Evolutionary conservation across 2,888 invertebrate genomes (phyloP), one percentile per base, ranked within the genome.

Genomic region (Drosophila longiperda): DNA sequence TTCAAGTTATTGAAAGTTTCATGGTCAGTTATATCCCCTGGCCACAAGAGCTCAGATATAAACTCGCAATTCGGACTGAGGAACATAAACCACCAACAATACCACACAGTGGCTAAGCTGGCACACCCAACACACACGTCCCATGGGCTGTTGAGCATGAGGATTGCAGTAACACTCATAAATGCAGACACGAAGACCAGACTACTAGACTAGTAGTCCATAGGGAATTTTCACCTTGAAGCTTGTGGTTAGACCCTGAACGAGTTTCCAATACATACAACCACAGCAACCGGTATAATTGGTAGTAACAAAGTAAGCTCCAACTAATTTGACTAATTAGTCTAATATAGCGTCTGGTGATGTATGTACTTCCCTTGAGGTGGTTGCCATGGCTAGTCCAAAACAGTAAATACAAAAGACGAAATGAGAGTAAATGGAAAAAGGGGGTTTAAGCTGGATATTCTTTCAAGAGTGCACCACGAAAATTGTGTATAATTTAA

Each of bases 231-330:
- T 52, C 66, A 80, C 76, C 81, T 80, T 59, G 40, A 45, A 63
- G 63, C 42, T n/a, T 34, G 50, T 50, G 42, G 36, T 71, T 42
- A 52, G 36, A 38, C 49, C 23, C 29, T 34, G n/a, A 36, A 55
- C 45, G n/a, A 36, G 55, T 38, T 34, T 26, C 23, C 53, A 59
- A 71, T 71, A 66, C 62, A 26, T 29, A 55, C 57, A 78, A 75
- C 83, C 74, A 73, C 70, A 85, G 73, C 73, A 85, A 74, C 83
- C 59, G 42, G 57, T 55, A 55, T 78, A 82, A 82, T 82, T 82
- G 82, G 69, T 61, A 45, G 36, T 49, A 33, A 33, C 60, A 54
- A 66, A 34, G 63, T 50, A 58, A 69, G 49, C 54, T 52, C 54
- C 23, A 66, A 65, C 66, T 62, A 80, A 75, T 71, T 75, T 75